Conservation (phyloP, 92 coral and sea anemone species). For the Galaxea fascicularis region DNA sequence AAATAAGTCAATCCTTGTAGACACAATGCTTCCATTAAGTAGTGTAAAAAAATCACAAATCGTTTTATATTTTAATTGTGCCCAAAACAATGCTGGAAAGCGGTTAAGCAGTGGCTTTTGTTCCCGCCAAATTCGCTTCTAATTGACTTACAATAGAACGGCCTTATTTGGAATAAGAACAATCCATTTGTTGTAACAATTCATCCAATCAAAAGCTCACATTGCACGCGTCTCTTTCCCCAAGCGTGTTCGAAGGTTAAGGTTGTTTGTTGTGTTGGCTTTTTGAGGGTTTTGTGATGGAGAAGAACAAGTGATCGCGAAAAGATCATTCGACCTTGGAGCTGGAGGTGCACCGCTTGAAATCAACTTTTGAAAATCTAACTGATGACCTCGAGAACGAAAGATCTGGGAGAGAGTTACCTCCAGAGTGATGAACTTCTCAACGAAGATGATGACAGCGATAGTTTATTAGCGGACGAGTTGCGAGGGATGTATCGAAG, state of each 20-base stretch:
- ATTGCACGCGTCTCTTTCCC: constrained; percentile 84
- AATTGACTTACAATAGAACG: constrained; percentile 50
- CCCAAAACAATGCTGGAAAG: constrained; percentile 18
- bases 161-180: constrained; percentile 73
- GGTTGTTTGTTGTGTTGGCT: constrained; percentile 40
- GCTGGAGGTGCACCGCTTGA: constrained; percentile 50
- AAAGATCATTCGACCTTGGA: constrained; percentile 32
- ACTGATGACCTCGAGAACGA: constrained; percentile 58
- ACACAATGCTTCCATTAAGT: neutral
- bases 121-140: constrained; percentile 81
- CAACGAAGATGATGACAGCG: constrained; percentile 78
- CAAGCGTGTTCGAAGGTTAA: constrained; percentile 70
- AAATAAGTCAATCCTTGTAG: constrained; percentile 18
- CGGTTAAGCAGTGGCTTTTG: constrained; percentile 10
- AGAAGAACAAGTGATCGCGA: constrained; percentile 7
- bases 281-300: constrained; percentile 46
- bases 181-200: constrained; percentile 62
- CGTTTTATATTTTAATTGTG: neutral
- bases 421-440: constrained; percentile 68
- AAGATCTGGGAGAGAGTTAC: constrained; percentile 63
- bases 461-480: constrained; percentile 85
- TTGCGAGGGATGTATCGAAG: constrained; percentile 87
- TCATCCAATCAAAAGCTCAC: constrained; percentile 75
- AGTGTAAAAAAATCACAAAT: neutral
- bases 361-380: constrained; percentile 20